Conservation (phyloP, 2,113 vertebrate genomes). For the Myrmecobius fasciatus region DNA sequence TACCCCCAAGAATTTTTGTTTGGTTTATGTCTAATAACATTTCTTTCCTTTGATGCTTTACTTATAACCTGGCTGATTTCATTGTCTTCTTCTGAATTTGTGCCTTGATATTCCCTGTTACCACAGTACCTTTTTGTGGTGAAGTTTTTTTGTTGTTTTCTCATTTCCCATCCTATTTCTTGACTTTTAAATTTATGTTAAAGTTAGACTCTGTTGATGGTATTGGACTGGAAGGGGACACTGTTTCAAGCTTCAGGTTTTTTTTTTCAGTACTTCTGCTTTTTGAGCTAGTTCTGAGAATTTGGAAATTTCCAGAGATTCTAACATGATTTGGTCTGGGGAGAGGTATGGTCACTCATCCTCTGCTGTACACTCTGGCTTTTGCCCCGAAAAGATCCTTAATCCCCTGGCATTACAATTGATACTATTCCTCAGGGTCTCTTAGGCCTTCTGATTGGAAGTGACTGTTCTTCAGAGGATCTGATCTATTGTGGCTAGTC, state of each 20-base stretch:
- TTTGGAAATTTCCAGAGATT: not conserved
- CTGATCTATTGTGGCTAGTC: not conserved
- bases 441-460: not conserved
- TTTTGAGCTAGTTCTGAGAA: not conserved
- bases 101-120: not conserved
- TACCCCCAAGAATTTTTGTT: not conserved
- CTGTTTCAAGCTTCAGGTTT: not conserved
- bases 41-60: not conserved
- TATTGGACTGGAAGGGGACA: not conserved
- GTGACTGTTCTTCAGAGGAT: not conserved
- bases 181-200: not conserved
- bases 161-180: not conserved
- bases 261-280: not conserved
- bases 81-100: not conserved
- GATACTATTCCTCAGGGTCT: not conserved
- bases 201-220: not conserved
- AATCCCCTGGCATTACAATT: not conserved
- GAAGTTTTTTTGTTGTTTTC: not conserved
- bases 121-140: not conserved
- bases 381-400: not conserved
- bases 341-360: not conserved
- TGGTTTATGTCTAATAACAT: not conserved
- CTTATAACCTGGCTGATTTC: not conserved
- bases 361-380: not conserved
- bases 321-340: not conserved